A percentile compares a stretch with the other conserved stretches of the same genome.
phyloP scores from a whole-genome alignment of 2,888 invertebrate species.

The Drosophila birchii region DNA sequence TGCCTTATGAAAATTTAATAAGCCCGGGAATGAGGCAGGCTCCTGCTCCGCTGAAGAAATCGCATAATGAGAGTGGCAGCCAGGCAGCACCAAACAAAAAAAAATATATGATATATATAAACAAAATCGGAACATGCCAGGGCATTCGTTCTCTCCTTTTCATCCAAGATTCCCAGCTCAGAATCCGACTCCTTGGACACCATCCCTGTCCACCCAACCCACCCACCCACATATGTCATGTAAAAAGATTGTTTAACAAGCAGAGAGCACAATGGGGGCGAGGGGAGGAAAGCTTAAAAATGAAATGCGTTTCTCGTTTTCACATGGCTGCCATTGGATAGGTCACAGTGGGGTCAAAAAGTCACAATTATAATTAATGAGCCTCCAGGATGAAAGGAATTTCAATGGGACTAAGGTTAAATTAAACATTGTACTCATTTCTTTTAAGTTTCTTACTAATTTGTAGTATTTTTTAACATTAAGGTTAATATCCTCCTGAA shows the following conservation, averaged over 20 bases:
- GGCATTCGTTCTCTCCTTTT: constrained; percentile 19
- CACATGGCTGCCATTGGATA: constrained; percentile 48
- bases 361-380: constrained; percentile 7
- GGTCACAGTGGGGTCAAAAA: constrained; percentile 32
- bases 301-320: constrained; percentile 73
- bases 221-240: constrained; percentile 66
- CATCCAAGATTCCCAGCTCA: constrained; percentile 19
- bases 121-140: constrained; percentile 22
- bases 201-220: not conserved
- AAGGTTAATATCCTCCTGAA: no score
- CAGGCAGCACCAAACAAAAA: constrained; percentile 1
- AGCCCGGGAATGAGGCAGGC: constrained; percentile 47
- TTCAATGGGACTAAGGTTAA: not conserved
- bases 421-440: not conserved
- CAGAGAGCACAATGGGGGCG: constrained; percentile 20
- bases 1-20: constrained; percentile 74
- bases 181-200: constrained; percentile 14
- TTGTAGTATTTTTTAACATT: no score
- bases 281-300: constrained; percentile 57
- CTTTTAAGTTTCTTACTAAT: no score
- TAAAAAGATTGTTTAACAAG: constrained; percentile 75
- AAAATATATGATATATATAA: not conserved
- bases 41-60: not conserved
- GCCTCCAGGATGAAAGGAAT: not conserved
- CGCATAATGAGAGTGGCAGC: constrained; percentile 47